Conservation (phyloP, 2,113 vertebrate species). For the Sphyrna mokarran region DNA sequence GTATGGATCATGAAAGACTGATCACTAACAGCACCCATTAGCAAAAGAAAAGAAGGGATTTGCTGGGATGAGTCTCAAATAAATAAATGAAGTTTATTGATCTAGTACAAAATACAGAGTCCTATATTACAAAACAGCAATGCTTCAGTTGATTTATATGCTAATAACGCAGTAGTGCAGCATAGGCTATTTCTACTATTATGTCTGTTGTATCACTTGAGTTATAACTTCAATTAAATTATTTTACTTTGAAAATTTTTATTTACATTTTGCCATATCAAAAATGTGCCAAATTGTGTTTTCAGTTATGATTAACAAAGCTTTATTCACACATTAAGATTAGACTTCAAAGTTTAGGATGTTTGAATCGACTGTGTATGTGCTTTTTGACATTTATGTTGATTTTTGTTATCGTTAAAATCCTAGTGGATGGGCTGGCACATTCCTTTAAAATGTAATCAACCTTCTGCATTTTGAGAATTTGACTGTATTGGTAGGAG, state of each 20-base stretch:
- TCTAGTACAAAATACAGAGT: background rate
- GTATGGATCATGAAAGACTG: background rate
- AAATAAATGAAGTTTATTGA: too few relatives aligned
- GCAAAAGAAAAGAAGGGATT: too few relatives aligned
- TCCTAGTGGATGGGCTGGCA: background rate
- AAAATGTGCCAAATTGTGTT: background rate
- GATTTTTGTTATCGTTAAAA: background rate
- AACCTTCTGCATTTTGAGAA: background rate
- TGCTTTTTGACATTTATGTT: background rate
- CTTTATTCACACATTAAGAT: background rate
- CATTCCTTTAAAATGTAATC: background rate
- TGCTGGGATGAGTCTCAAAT: too few relatives aligned
- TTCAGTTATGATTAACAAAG: background rate
- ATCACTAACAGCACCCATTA: background rate
- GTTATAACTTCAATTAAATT: background rate
- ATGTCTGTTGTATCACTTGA: too few relatives aligned
- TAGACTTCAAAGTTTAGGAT: background rate
- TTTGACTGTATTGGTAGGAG: too few relatives aligned
- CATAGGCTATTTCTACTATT: too few relatives aligned
- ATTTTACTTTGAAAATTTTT: background rate
- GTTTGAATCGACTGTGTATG: background rate
- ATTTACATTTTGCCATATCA: background rate
- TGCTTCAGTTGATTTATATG: background rate
- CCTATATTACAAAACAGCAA: background rate
- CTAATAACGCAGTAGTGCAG: background rate